phyloP scores from a whole-genome alignment of 2,888 invertebrate species.

The Apoda limacodes region DNA sequence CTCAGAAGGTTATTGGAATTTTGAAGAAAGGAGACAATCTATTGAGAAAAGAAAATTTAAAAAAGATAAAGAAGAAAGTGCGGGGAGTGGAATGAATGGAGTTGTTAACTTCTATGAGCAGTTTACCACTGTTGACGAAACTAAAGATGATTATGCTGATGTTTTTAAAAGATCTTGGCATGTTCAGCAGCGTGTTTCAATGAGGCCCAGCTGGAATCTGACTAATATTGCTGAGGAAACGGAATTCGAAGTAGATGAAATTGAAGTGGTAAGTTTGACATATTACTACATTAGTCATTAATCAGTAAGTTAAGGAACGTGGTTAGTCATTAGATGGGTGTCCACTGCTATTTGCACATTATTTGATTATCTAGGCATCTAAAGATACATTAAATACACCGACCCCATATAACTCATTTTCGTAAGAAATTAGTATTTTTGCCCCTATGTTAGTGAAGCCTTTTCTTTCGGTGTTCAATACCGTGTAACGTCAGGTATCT shows the following conservation, averaged over 20 bases:
- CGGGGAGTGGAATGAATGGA: constrained; percentile 36
- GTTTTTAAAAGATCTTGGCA: constrained; percentile 32
- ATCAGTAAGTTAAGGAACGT: no score
- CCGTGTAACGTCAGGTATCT: no score
- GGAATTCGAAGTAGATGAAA: constrained; percentile 37
- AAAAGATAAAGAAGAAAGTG: constrained; percentile 21
- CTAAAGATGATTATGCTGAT: constrained; percentile 35
- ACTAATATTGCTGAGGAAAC: constrained; percentile 57
- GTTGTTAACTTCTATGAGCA: constrained; percentile 58
- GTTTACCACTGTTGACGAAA: constrained; percentile 46
- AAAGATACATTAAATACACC: no score
- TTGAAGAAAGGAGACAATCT: constrained; percentile 31
- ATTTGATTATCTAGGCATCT: no score
- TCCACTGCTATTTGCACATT: no score
- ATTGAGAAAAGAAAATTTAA: constrained; percentile 17
- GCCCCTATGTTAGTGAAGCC: no score
- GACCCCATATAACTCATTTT: no score
- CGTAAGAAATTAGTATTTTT: no score
- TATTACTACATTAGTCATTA: no score
- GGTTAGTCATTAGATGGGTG: no score
- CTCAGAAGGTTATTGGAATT: constrained; percentile 33
- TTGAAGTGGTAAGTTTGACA: constrained; percentile 49
- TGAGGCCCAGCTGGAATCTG: constrained; percentile 51
- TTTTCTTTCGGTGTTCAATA: no score
- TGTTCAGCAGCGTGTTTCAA: constrained; percentile 43